A percentile compares a stretch with the other conserved stretches of the same genome.
These are phyloP conservation scores for Deroplatys truncata DNA, from an alignment of 2,888 invertebrate species.

Conservation along the genomic window DNA sequence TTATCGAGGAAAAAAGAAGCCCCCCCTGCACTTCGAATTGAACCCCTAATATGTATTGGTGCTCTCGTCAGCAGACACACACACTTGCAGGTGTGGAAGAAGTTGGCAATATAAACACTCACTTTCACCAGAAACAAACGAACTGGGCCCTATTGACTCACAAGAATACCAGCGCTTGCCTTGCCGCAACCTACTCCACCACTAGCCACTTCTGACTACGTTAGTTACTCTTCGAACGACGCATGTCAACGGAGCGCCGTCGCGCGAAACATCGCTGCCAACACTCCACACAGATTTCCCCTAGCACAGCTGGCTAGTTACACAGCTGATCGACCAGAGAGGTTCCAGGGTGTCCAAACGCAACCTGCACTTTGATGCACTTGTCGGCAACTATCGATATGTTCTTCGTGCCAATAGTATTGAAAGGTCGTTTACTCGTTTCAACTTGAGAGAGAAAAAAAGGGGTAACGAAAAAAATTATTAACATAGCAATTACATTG, in stretches of 20 bases:
- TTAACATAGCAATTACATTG: no score
- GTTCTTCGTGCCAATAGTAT: no score
- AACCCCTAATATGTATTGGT: not conserved
- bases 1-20: not conserved
- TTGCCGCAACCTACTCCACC: not conserved
- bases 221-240: not conserved
- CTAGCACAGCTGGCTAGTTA: not conserved
- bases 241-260: not conserved
- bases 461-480: no score
- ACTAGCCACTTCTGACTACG: not conserved
- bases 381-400: no score
- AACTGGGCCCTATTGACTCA: not conserved
- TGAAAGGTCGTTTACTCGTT: no score
- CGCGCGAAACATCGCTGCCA: not conserved
- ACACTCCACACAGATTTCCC: not conserved
- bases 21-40: not conserved
- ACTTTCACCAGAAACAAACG: not conserved
- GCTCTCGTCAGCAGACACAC: not conserved
- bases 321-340: not conserved
- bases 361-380: not conserved
- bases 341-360: not conserved
- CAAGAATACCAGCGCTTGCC: not conserved
- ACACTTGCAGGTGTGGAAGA: not conserved
- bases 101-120: not conserved
- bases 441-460: no score